Percentiles rank a stretch among this genome's conserved stretches.
Evolutionary conservation across 2,888 invertebrate genomes (phyloP).

Genomic region (Bembecia ichneumoniformis): DNA sequence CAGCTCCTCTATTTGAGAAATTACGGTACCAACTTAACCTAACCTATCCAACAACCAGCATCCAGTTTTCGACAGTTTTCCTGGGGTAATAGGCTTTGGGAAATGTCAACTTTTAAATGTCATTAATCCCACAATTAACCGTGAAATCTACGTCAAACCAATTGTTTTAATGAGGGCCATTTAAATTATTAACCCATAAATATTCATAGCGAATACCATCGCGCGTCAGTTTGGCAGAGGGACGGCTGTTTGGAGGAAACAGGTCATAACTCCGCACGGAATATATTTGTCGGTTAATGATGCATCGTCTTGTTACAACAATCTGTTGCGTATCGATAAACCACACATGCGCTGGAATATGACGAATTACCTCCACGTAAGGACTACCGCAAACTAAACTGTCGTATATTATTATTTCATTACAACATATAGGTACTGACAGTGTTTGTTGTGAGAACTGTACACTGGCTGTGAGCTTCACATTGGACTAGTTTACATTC

Average conservation of each 20-base stretch:
- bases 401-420: too few relatives aligned
- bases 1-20: too few relatives aligned
- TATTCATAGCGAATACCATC: constrained; percentile 32
- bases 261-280: constrained; percentile 11
- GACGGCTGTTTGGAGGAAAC: neutral
- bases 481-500: too few relatives aligned
- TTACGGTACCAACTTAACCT: too few relatives aligned
- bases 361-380: neutral
- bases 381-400: too few relatives aligned
- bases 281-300: constrained; percentile 20
- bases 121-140: neutral
- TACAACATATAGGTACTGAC: too few relatives aligned
- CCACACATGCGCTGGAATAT: neutral
- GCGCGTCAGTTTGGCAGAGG: constrained; percentile 20
- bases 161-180: constrained; percentile 33
- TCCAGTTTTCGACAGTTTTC: too few relatives aligned
- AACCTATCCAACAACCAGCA: too few relatives aligned
- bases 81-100: too few relatives aligned
- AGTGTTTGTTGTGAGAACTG: too few relatives aligned
- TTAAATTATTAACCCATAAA: constrained; percentile 31
- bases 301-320: constrained; percentile 13
- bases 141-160: constrained; percentile 20
- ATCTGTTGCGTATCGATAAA: constrained; percentile 9
- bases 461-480: too few relatives aligned
- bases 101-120: too few relatives aligned